Evolutionary conservation across 2,888 invertebrate species (phyloP), one percentile per base, ranked within the genome.

Genomic region (Flexamia atlantica): DNA sequence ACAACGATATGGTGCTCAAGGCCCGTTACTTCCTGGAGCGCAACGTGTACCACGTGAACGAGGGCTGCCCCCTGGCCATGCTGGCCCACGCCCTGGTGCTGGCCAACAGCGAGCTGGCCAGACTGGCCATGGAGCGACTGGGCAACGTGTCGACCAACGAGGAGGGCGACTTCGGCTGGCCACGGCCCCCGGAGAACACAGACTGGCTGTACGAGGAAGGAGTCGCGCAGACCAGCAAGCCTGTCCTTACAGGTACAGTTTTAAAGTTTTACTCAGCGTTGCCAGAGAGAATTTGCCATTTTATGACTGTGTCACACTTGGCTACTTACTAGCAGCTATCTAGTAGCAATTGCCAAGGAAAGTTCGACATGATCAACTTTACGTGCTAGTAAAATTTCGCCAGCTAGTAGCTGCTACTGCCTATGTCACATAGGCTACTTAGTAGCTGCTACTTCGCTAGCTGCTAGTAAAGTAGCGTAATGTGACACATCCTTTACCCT

Each of bases 81-180:
- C 91, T 93, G 0, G 92, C 93, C 0, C 89, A 93, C 50, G 93
- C 93, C 0, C 89, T 94, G 40, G 93, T 93, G 12, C 89, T 93
- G 36, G 90, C 92, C 12, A 91, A 92, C 88, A 93, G 93, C 87
- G 91, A 92, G 0, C 87, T 92, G 53, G 91, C 93, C 0, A 91
- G 92, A 0, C 92, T 92, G 90, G 93, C 93, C 0, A 89, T 94
- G 2, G 90, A 92, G 10, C 92, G 93, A 85, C 88, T 94, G 57
- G 90, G 91, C 32, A 93, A 93, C 85, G 92, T 92, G 0, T 94
- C 94, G 0, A 94, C 93, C 0, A 93, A 93, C 0, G 94, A 94
- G 89, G 94, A 94, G 88, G 93, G 93, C 0, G 94, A 94, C 87
- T 94, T 94, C 84, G 94, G 94, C 0, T 94, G 94, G 94, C 93